Conservation (phyloP, 1,140 invertebrate genomes). For the Panagrolaimus sp. region DNA sequence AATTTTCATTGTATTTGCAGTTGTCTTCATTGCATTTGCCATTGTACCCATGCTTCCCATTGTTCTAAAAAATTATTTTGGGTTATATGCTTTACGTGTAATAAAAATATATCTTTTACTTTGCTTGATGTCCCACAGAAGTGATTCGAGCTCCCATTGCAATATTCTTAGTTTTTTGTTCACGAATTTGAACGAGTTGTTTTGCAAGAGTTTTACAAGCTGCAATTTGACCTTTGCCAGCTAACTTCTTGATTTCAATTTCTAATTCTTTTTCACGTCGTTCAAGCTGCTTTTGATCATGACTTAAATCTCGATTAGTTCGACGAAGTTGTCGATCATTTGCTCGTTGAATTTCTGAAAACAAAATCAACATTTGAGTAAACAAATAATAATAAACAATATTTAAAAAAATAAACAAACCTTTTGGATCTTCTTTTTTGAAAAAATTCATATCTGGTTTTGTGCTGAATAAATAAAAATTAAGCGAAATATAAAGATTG, state of each 20-base stretch:
- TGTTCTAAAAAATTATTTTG: slow-evolving; percentile 60
- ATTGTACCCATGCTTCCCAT: slow-evolving; percentile 81
- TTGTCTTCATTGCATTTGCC: slow-evolving; percentile 75
- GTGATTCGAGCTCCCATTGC: slow-evolving; percentile 70
- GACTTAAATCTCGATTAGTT: slow-evolving; percentile 74
- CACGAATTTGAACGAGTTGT: slow-evolving; percentile 76
- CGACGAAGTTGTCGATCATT: slow-evolving; percentile 74
- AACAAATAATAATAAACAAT: no score
- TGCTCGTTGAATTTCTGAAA: slow-evolving; percentile 73
- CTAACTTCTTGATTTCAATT: slow-evolving; percentile 79
- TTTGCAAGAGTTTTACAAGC: slow-evolving; percentile 71
- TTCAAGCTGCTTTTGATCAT: slow-evolving; percentile 73
- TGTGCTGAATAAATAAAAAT: no score
- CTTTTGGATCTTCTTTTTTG: slow-evolving; percentile 8
- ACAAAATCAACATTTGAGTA: slow-evolving; percentile 13
- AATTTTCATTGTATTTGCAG: slow-evolving; percentile 70
- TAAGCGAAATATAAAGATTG: no score
- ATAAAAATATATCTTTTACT: slow-evolving; percentile 50
- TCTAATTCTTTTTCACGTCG: slow-evolving; percentile 82
- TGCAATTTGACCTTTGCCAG: slow-evolving; percentile 77
- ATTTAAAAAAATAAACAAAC: background rate
- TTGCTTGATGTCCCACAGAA: slow-evolving; percentile 74
- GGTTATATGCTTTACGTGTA: slow-evolving; percentile 1
- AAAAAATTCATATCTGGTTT: slow-evolving; percentile 4
- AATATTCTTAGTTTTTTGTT: slow-evolving; percentile 77